Evolutionary conservation across 2,888 invertebrate species (phyloP).

Genomic region (Chrysodeixis includens): DNA sequence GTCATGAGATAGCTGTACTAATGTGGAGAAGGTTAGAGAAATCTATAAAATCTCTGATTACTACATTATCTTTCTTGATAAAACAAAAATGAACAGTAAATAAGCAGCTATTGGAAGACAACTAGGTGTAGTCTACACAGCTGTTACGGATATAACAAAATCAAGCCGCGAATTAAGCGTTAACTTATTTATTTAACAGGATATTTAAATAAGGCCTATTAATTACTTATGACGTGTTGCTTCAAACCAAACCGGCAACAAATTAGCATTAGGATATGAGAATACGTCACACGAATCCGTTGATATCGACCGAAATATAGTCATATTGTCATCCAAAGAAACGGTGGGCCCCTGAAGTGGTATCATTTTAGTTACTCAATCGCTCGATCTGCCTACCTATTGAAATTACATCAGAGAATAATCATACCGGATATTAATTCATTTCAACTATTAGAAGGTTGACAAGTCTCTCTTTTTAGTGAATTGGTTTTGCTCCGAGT

Average conservation of each 20-base stretch:
- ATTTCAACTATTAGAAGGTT: constrained; percentile 76
- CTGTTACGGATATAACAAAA: not conserved
- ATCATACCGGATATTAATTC: constrained; percentile 79
- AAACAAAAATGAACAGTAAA: not conserved
- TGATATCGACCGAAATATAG: constrained; percentile 29
- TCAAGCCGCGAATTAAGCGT: constrained; percentile 15
- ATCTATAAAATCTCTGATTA: too few relatives aligned
- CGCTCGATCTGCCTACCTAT: constrained; percentile 60
- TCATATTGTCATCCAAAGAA: constrained; percentile 56
- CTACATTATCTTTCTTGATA: too few relatives aligned
- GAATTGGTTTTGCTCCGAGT: constrained; percentile 24
- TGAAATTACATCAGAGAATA: constrained; percentile 77
- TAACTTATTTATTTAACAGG: constrained; percentile 18
- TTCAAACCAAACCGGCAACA: constrained; percentile 38
- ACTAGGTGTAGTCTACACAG: not conserved
- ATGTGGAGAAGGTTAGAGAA: too few relatives aligned
- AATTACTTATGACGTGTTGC: constrained; percentile 16
- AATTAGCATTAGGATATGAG: constrained; percentile 45
- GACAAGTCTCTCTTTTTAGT: constrained; percentile 63
- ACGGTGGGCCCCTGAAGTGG: constrained; percentile 55
- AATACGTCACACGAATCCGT: constrained; percentile 49
- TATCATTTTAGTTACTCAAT: constrained; percentile 49
- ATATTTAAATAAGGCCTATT: constrained; percentile 22
- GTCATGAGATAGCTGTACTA: too few relatives aligned
- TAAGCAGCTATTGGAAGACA: not conserved